These are phyloP conservation scores for Himantopus leucocephalus DNA, from an alignment of 2,113 vertebrate genomes.

Conservation along the genomic window DNA sequence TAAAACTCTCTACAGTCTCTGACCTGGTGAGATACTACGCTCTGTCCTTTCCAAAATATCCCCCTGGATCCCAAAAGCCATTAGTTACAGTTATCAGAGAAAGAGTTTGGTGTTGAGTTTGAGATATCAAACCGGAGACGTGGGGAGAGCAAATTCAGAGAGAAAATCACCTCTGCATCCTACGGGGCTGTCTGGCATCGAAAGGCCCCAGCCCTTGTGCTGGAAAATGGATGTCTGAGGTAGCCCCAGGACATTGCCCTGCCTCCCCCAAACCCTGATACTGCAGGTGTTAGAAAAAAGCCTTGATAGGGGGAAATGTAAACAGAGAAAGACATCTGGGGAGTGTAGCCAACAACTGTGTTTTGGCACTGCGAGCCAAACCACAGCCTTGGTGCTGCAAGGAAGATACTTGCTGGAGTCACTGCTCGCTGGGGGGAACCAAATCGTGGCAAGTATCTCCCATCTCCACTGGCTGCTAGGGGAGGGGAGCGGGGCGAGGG, in stretches of 20 bases:
- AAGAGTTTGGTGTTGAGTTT: slow-evolving; percentile 21
- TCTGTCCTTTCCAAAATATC: not conserved
- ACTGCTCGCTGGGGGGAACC: not conserved
- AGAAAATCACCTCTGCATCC: not conserved
- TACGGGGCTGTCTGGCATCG: not conserved
- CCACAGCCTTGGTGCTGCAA: accelerated
- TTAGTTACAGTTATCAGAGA: slow-evolving; percentile 19
- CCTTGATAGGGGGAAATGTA: slow-evolving; percentile 40
- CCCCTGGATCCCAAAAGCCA: not conserved
- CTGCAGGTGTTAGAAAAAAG: not conserved
- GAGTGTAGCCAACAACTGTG: not conserved
- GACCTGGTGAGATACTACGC: not conserved
- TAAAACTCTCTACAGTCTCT: not conserved
- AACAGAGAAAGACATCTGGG: slow-evolving; percentile 29
- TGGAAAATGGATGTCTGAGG: slow-evolving; percentile 29
- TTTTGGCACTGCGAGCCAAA: not conserved
- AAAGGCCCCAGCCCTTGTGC: not conserved
- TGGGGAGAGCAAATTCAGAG: not conserved
- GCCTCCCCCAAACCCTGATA: slow-evolving; percentile 1
- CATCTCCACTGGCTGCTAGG: not conserved
- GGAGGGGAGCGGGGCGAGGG: accelerated
- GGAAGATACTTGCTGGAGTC: not conserved
- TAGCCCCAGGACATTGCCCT: not conserved
- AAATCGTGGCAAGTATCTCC: not conserved
- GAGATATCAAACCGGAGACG: not conserved